Percentiles rank a stretch among this genome's conserved stretches.
Evolutionary conservation across 2,797 vertebrate genomes (phyloP).

Genomic region (Propithecus deckenii): DNA sequence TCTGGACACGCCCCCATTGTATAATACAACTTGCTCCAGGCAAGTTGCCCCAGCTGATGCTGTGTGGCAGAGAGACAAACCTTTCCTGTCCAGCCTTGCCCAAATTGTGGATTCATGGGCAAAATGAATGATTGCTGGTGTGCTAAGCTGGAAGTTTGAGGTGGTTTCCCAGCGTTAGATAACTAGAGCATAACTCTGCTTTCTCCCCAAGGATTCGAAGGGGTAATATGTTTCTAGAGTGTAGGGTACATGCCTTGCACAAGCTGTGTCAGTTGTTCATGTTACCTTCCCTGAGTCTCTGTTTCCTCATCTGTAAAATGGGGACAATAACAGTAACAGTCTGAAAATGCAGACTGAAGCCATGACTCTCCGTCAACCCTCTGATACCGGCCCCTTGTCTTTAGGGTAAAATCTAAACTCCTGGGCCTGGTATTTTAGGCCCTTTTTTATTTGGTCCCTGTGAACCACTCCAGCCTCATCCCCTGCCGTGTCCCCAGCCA

Average conservation of each 20-base stretch:
- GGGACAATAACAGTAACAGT: background rate
- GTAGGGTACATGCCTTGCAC: background rate
- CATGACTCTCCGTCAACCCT: background rate
- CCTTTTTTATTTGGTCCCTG: background rate
- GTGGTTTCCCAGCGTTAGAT: background rate
- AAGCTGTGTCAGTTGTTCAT: background rate
- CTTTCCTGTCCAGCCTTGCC: background rate
- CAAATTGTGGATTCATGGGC: background rate
- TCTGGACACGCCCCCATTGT: background rate
- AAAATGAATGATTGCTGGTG: background rate
- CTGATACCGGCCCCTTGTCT: background rate
- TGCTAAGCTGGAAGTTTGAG: background rate
- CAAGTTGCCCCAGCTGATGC: background rate
- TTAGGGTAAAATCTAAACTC: background rate
- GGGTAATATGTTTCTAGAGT: background rate
- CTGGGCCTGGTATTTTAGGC: background rate
- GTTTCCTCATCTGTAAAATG: background rate
- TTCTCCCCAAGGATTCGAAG: background rate
- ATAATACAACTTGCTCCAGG: too few relatives aligned
- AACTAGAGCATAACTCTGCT: background rate
- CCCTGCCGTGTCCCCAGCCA: background rate
- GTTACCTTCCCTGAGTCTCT: background rate
- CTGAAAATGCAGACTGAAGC: background rate
- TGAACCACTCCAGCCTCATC: background rate
- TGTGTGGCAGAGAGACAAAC: background rate